phyloP scores from a whole-genome alignment of 2,797 vertebrate genomes.

The Pteropus rufus region DNA sequence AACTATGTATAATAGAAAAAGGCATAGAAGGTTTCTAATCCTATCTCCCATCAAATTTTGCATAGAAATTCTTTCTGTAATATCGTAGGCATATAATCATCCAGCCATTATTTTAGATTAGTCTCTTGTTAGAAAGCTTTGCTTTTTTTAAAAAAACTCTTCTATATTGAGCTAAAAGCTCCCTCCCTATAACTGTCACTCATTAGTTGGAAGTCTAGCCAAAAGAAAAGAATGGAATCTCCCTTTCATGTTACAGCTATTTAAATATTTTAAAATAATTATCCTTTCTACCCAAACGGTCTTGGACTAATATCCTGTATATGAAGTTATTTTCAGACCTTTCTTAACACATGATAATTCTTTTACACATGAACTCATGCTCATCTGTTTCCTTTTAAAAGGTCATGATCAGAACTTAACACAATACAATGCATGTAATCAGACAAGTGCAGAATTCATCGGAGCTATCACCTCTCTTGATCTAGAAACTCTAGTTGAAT shows the following conservation, averaged over 20 bases:
- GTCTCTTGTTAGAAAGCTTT: neutral
- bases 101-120: neutral
- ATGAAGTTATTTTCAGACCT: neutral
- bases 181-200: neutral
- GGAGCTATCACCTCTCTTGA: neutral
- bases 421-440: neutral
- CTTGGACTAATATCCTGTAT: neutral
- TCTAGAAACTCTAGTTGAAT: neutral
- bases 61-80: neutral
- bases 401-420: neutral
- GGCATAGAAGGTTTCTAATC: neutral
- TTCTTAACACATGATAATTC: neutral
- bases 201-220: neutral
- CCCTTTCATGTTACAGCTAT: neutral
- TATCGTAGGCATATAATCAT: neutral
- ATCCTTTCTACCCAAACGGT: neutral
- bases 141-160: neutral
- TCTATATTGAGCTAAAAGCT: neutral
- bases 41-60: neutral
- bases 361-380: neutral
- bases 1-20: neutral
- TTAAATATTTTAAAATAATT: constrained; percentile 26
- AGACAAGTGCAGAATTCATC: neutral
- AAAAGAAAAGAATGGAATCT: neutral
- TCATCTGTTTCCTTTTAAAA: neutral